Base-by-base conservation (phyloP, 2,888 invertebrate genomes). In the Epistrophella euchroma region DNA sequence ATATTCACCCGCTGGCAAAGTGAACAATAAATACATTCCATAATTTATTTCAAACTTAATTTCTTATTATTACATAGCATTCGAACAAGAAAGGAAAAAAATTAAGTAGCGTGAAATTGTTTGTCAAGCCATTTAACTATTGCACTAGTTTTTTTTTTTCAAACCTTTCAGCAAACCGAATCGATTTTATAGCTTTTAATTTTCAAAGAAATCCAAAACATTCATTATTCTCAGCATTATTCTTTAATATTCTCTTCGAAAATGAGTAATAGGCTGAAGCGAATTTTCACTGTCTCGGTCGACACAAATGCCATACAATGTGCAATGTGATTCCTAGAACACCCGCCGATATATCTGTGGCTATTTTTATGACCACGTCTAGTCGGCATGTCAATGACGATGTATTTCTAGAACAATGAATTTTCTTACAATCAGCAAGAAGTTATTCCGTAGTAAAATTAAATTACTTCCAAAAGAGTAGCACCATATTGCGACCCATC, bases 331-430 rank as follows among this genome's bases (percentile, higher is more conserved):
- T 52, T 72, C 45, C 35, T 35, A 28, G 58, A 77, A 37, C 11
- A n/a, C 4, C 47, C 45, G 45, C 73, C 77, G 68, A 43, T 77
- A 58, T 37, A 4, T 60, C 9, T 58, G 15, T 71, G 64, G 58
- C 66, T 77, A 50, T 73, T 83, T 68, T 55, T 73, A 17, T 52
- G 50, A 10, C 11, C 52, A 68, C 37, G 52, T 37, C 68, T 52
- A 52, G 68, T 50, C 68, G 55, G 45, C 73, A 55, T 73, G 77
- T 77, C 72, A 73, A 72, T 55, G 72, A 25, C 60, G 45, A 83
- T 70, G 50, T 73, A 83, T 78, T 83, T 73, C 68, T 28, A 68
- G 82, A 83, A 78, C 83, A 83, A 83, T 83, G 82, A 73, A 52
- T 62, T 45, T 73, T 40, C 47, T 68, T 35, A 47, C 56, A 52